Evolutionary conservation across 2,113 vertebrate species (phyloP).

Genomic region (Perca fluviatilis): DNA sequence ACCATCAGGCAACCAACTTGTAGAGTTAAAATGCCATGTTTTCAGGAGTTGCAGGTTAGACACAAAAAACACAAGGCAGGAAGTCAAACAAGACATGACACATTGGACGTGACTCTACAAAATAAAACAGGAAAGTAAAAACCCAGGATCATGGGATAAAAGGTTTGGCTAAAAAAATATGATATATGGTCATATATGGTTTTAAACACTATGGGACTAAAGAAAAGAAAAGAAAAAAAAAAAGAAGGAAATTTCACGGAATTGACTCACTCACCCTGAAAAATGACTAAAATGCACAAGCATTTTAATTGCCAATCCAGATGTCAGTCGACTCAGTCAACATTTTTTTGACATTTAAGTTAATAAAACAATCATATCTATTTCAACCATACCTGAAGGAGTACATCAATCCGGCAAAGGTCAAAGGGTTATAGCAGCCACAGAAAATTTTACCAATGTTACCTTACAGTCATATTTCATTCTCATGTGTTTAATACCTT

Average conservation of each 20-base stretch:
- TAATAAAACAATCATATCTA: conserved; percentile 37
- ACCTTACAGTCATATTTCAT: conserved; percentile 49
- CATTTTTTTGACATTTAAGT: conserved; percentile 24
- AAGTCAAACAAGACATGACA: too few relatives aligned
- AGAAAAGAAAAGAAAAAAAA: neutral
- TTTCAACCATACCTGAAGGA: conserved; percentile 39
- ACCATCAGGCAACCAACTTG: neutral
- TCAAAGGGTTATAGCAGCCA: conserved; percentile 38
- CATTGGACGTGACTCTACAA: too few relatives aligned
- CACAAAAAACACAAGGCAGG: too few relatives aligned
- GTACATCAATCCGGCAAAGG: conserved; percentile 39
- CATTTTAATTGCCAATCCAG: conserved; percentile 22
- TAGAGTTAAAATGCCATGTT: neutral
- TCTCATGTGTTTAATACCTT: conserved; percentile 64
- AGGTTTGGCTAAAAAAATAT: neutral
- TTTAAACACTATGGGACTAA: neutral
- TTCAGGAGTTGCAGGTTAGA: too few relatives aligned
- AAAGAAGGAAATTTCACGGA: neutral
- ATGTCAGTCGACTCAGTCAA: conserved; percentile 38
- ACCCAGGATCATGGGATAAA: neutral
- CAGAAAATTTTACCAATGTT: conserved; percentile 37
- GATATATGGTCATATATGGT: too few relatives aligned
- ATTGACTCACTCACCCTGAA: conserved; percentile 4
- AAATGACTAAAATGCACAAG: conserved; percentile 9
- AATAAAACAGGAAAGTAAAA: too few relatives aligned